These are phyloP conservation scores for Macrosiphum euphorbiae DNA, from an alignment of 2,888 invertebrate genomes.

Conservation along the genomic window DNA sequence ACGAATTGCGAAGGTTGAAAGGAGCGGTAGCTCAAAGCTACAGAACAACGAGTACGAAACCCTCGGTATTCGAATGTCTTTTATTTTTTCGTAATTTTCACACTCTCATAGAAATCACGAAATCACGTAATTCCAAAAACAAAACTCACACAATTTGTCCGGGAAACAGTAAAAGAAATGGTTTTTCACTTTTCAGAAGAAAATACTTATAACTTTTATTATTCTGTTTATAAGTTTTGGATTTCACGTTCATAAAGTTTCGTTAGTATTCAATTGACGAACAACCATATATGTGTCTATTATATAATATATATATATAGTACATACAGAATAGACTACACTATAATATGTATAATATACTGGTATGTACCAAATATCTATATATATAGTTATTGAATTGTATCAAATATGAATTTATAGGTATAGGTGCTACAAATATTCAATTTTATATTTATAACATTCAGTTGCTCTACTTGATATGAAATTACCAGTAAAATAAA, in stretches of 20 bases:
- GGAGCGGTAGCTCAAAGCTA: not conserved
- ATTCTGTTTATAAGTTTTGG: constrained; percentile 21
- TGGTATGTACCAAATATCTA: too few relatives aligned
- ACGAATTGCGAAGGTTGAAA: not conserved
- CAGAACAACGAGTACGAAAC: not conserved
- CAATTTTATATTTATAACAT: not conserved
- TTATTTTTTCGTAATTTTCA: constrained; percentile 16
- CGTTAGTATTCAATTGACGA: constrained; percentile 33
- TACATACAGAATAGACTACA: not conserved
- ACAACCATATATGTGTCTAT: not conserved
- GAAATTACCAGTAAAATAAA: not conserved
- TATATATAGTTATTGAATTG: not conserved
- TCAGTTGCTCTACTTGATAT: not conserved
- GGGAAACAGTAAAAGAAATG: constrained; percentile 5
- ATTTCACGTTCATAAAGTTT: constrained; percentile 15
- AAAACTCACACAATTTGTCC: constrained; percentile 30
- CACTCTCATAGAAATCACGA: not conserved
- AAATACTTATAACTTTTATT: constrained; percentile 21
- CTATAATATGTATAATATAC: not conserved
- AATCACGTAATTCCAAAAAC: constrained; percentile 34
- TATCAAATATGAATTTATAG: not conserved
- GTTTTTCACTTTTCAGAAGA: not conserved
- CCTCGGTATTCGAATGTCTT: not conserved
- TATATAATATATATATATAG: not conserved
- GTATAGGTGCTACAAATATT: not conserved